Base-by-base conservation (phyloP, 1,140 invertebrate genomes). In the Probaryconus sp. region DNA sequence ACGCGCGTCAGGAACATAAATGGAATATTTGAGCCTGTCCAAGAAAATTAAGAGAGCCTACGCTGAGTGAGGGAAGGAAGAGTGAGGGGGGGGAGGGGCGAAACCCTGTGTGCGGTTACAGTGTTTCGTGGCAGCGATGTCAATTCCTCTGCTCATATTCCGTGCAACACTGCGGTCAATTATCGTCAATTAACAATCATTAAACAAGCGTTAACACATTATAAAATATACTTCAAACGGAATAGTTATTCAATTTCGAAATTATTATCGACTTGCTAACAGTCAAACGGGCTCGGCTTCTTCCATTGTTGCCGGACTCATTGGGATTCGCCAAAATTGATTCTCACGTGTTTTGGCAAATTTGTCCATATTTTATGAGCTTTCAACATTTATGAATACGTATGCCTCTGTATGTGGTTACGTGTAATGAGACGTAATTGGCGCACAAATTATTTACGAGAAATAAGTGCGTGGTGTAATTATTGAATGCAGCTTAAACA, bases 1-100 rank as follows among this genome's bases (percentile, higher is more conserved):
- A 67, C 60, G 68, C 61, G 43, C 18, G 65, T 68, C 68, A 61
- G 21, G 35, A 33, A 28, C 55, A 71, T 48, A 55, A 63, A 71
- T 68, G 55, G 43, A 64, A 71, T 64, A 63, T 70, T 76, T 70
- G 40, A 55, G 51, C 53, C 47, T 61, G 53, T 70, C 60, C 16
- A 38, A 47, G 61, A 63, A 71, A 76, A 70, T 76, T 63, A 70
- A 56, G 53, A 43, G 40, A n/a, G n/a, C n/a, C n/a, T n/a, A n/a
- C n/a, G 10, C 2, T 9, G 38, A 21, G n/a, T 1, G 16, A 7
- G 37, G 4, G 16, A 9, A 40, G 9, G n/a, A n/a, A n/a, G n/a
- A n/a, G 21, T 7, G 21, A 24, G 21, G 33, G 28, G 38, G 42
- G 10, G 33, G 14, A 28, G 43, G 56, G 45, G n/a, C 43, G n/a